These are phyloP conservation scores for Callyntrura sp. DNA, from an alignment of 2,888 invertebrate genomes.

Conservation along the genomic window DNA sequence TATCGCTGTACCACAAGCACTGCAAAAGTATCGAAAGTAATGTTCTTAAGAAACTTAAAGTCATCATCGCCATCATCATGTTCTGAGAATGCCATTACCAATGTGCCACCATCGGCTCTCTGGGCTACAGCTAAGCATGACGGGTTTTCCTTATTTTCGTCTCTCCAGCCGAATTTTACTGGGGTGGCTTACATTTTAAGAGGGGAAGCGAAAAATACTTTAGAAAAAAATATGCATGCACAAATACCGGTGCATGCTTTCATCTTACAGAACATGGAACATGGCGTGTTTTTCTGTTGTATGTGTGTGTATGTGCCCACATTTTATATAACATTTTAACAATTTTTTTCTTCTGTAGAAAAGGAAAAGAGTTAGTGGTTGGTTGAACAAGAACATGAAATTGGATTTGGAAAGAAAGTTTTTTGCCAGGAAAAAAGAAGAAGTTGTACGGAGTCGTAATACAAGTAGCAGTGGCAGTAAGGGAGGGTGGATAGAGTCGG, in stretches of 20 bases:
- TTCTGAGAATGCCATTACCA: not conserved
- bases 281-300: not conserved
- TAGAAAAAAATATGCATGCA: not conserved
- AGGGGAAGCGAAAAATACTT: not conserved
- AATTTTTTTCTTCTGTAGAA: constrained; percentile 38
- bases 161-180: not conserved
- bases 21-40: not conserved
- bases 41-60: constrained; percentile 4
- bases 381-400: constrained; percentile 71
- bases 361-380: constrained; percentile 62
- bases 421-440: constrained; percentile 17
- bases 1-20: not conserved
- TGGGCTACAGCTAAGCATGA: not conserved
- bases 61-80: not conserved
- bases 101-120: not conserved
- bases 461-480: not conserved
- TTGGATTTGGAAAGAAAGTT: constrained; percentile 67
- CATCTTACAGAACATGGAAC: not conserved
- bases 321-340: not conserved
- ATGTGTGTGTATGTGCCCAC: not conserved
- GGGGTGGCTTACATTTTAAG: not conserved
- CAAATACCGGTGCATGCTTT: not conserved
- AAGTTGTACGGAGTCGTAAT: not conserved
- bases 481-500: not conserved
- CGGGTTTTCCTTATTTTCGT: not conserved